Evolutionary conservation across 2,888 invertebrate genomes (phyloP).

Genomic region (Athetis lepigone): DNA sequence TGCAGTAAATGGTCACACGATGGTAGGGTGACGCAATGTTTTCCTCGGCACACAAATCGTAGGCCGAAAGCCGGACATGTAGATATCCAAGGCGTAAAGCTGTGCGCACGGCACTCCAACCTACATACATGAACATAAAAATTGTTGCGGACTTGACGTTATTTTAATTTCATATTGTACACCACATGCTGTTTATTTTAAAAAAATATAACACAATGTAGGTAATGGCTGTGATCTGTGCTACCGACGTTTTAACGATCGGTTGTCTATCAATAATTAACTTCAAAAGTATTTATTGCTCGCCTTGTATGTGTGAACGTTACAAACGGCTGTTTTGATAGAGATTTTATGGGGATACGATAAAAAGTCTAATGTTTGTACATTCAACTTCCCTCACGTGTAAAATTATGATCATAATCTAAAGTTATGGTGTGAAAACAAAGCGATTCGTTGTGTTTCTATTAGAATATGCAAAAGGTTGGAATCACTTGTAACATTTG

Average conservation of each 20-base stretch:
- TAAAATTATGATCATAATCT: constrained; percentile 32
- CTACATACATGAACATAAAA: constrained; percentile 86
- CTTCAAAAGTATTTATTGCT: constrained; percentile 46
- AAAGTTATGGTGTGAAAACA: constrained; percentile 25
- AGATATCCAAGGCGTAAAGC: constrained; percentile 76
- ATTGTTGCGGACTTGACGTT: constrained; percentile 77
- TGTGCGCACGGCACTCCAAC: constrained; percentile 88
- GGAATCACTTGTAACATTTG: constrained; percentile 44
- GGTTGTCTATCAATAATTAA: constrained; percentile 50
- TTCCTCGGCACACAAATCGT: constrained; percentile 77
- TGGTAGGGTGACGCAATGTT: constrained; percentile 83
- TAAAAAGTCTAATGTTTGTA: constrained; percentile 37
- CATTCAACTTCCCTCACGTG: constrained; percentile 33
- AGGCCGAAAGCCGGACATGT: constrained; percentile 85
- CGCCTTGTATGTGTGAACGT: constrained; percentile 28
- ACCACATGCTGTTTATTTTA: constrained; percentile 63
- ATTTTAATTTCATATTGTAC: constrained; percentile 75
- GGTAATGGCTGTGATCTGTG: constrained; percentile 36
- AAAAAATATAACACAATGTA: constrained; percentile 54
- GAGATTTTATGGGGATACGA: constrained; percentile 38
- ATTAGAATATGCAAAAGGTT: constrained; percentile 30
- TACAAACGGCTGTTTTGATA: constrained; percentile 39
- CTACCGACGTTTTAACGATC: constrained; percentile 52
- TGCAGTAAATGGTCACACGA: constrained; percentile 69
- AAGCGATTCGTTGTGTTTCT: constrained; percentile 35